Evolutionary conservation across 2,888 invertebrate species (phyloP), one percentile per base, ranked within the genome.

Genomic region (Cepaea hortensis): DNA sequence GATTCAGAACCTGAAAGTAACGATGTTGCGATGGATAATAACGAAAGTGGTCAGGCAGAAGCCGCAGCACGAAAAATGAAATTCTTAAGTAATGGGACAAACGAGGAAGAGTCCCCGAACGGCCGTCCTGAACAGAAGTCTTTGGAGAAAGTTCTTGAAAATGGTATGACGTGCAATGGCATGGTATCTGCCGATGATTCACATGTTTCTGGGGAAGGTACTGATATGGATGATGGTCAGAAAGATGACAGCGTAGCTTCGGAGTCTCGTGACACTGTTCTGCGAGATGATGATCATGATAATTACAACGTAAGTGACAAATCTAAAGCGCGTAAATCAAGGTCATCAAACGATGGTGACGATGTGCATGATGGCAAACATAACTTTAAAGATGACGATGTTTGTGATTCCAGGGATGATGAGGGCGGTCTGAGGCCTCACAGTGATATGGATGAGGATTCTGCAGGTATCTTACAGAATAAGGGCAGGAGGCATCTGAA

Each of bases 161-260:
- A 86, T 82, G 86, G 86, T 0, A n/a, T n/a, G 15, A 68, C 48
- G 3, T 82, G 82, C 77, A 86, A 86, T 86, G 82, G 86, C 70
- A 18, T 5, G 6, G 50, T 23, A 23, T 61, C 61, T 68, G 55
- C 35, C 5, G 7, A 76, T n/a, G 20, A 77, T 65, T 75, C 73
- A 84, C 75, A 75, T 9, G 55, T 55, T 6, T 55, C 13, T 18
- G 46, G 6, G 7, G 80, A 72, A 73, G 81, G 35, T 6, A 18
- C 76, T n/a, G 77, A 84, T n/a, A 2, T 15, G 15, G 11, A 23
- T 62, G 61, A 62, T 3, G 20, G 3, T 75, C 23, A 55, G 61
- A n/a, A 65, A 2, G 48, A 76, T 18, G n/a, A 20, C 7, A 46
- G 3, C 3, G 23, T 15, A 15, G 15, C 55, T 18, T 5, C 5